Percentiles rank a stretch among this genome's conserved stretches.
These are phyloP conservation scores for Aegithalos caudatus DNA, from an alignment of 2,113 vertebrate species.

Conservation along the genomic window DNA sequence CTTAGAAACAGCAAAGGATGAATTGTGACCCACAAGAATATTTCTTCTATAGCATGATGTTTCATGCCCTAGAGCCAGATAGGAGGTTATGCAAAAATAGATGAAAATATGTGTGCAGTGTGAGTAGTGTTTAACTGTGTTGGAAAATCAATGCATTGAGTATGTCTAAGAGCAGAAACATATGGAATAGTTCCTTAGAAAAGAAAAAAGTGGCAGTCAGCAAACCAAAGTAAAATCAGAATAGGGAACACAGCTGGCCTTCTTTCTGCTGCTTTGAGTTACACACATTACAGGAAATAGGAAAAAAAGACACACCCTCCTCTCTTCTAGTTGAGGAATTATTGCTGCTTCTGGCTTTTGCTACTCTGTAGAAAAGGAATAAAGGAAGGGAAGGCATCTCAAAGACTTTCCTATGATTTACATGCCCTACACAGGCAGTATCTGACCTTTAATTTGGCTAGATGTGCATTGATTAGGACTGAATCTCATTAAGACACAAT, in stretches of 20 bases:
- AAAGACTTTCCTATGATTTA: neutral
- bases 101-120: neutral
- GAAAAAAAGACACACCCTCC: neutral
- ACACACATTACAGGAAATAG: neutral
- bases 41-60: neutral
- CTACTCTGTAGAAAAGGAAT: neutral
- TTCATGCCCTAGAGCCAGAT: neutral
- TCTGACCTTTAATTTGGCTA: conserved; percentile 41
- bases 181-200: neutral
- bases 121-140: neutral
- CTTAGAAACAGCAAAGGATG: neutral
- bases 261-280: neutral
- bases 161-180: neutral
- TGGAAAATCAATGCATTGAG: neutral
- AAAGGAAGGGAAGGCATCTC: neutral
- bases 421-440: neutral
- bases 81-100: neutral
- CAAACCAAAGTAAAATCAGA: neutral
- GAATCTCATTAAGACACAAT: conserved; percentile 29
- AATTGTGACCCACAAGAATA: neutral
- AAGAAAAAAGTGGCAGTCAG: neutral
- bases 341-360: neutral
- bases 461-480: conserved; percentile 16
- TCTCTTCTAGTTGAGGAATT: neutral
- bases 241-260: neutral